Conservation (phyloP, 2,888 invertebrate genomes). For the Dioctria linearis region DNA sequence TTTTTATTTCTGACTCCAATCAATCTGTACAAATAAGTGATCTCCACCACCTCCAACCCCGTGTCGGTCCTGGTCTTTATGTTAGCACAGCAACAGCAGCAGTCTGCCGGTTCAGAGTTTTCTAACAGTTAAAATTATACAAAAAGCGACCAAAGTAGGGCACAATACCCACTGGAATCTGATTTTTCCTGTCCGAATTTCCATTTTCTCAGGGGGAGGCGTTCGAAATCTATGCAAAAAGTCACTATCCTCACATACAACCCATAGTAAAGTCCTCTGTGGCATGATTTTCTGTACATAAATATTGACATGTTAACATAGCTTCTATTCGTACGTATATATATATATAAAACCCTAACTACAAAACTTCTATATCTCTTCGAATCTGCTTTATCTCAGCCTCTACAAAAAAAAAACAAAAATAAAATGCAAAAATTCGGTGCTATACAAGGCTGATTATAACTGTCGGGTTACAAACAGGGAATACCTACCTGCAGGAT, state of each 20-base stretch:
- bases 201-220: not conserved
- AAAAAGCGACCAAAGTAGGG: not conserved
- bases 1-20: not conserved
- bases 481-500: constrained; percentile 36
- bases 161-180: not conserved
- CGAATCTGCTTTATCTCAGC: constrained; percentile 26
- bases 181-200: not conserved
- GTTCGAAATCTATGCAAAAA: not conserved
- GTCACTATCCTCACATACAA: too few relatives aligned
- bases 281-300: too few relatives aligned
- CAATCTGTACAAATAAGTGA: constrained; percentile 12
- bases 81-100: not conserved
- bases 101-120: not conserved
- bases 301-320: too few relatives aligned
- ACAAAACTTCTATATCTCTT: constrained; percentile 43
- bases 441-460: constrained; percentile 53
- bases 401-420: not conserved
- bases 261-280: too few relatives aligned
- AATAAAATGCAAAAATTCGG: constrained; percentile 8
- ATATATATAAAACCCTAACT: constrained; percentile 1
- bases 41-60: not conserved
- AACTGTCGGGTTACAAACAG: constrained; percentile 12
- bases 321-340: not conserved
- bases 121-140: constrained; percentile 2
- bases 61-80: not conserved